phyloP scores from a whole-genome alignment of 2,113 vertebrate species.

The Cricetomys ansorgei region DNA sequence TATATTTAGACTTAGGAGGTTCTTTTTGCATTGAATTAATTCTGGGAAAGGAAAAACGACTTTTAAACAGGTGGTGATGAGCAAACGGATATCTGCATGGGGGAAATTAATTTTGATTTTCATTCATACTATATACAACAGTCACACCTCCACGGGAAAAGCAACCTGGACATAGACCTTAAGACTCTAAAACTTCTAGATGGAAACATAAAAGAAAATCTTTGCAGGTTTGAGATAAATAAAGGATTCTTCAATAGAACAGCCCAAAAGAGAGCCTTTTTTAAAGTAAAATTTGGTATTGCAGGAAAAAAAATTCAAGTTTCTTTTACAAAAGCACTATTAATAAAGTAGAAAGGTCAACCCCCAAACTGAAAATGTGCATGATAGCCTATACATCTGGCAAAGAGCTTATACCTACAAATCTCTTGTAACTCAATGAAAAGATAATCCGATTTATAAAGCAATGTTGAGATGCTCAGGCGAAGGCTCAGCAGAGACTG shows the following conservation, averaged over 20 bases:
- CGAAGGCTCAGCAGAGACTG: background rate
- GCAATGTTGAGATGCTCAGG: background rate
- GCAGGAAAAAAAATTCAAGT: background rate
- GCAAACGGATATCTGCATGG: background rate
- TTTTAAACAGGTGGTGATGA: background rate
- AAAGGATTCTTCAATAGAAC: background rate
- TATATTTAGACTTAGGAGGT: background rate
- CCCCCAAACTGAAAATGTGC: background rate
- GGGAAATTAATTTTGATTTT: slow-evolving; percentile 1
- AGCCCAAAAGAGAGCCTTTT: background rate
- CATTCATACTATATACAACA: background rate
- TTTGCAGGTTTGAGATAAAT: background rate
- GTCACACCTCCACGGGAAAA: background rate
- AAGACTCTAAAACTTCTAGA: background rate
- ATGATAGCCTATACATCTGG: background rate
- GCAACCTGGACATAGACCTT: background rate
- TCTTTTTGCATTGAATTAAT: background rate
- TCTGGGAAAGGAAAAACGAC: background rate
- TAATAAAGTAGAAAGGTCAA: background rate
- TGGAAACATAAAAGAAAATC: background rate
- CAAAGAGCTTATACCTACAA: background rate
- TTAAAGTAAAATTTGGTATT: background rate
- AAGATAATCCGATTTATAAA: background rate
- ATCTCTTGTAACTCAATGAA: background rate
- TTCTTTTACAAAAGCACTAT: background rate